A percentile compares a stretch with the other conserved stretches of the same genome.
These are phyloP conservation scores for Pollimyrus isidori DNA, from an alignment of 2,113 vertebrate species.

Conservation along the genomic window DNA sequence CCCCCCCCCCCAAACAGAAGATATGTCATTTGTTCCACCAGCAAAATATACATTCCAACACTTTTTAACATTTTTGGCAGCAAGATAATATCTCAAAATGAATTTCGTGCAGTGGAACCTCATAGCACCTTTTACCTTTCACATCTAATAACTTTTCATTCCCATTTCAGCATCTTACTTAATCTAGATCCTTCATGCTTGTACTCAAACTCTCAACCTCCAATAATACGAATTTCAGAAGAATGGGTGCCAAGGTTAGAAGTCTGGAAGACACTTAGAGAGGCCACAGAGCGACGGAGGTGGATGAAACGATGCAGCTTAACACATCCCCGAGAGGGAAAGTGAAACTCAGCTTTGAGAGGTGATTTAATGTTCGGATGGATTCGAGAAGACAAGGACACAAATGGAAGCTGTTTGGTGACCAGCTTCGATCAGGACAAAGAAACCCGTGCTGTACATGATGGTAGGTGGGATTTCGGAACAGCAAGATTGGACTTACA, in stretches of 20 bases:
- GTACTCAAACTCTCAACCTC: background rate
- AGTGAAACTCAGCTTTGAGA: background rate
- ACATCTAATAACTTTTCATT: background rate
- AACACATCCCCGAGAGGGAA: background rate
- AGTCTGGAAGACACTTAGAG: background rate
- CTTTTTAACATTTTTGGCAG: background rate
- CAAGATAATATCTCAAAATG: background rate
- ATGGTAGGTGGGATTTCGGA: background rate
- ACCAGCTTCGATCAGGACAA: background rate
- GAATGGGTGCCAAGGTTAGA: background rate
- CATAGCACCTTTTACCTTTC: background rate
- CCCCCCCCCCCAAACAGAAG: background rate
- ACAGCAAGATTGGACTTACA: background rate
- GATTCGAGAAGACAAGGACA: background rate
- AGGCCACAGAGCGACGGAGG: background rate
- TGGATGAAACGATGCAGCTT: background rate
- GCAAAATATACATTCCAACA: background rate
- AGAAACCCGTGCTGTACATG: background rate
- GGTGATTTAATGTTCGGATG: background rate
- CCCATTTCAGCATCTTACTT: background rate
- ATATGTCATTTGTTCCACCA: background rate
- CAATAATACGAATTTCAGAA: background rate
- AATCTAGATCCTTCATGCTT: background rate
- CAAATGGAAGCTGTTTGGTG: background rate
- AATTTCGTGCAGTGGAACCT: background rate